A percentile compares a stretch with the other conserved stretches of the same genome.
phyloP scores from a whole-genome alignment of 2,797 vertebrate species.

The Phalloptychus januarius region DNA sequence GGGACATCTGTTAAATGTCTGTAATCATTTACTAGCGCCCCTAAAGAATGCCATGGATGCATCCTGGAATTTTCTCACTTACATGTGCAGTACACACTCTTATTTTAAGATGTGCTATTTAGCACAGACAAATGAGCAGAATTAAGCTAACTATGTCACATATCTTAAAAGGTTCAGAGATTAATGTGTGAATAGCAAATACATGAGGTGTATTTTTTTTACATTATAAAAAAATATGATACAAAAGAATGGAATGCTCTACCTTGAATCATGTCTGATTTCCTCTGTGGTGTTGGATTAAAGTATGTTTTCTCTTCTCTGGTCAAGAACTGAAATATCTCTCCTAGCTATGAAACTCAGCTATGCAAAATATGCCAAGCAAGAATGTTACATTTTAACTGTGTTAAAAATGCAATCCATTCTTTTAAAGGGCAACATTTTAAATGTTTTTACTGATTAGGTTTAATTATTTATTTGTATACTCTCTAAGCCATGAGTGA shows the following conservation, averaged over 20 bases:
- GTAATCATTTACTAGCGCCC: constrained; percentile 59
- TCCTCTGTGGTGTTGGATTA: not conserved
- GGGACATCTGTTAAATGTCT: constrained; percentile 55
- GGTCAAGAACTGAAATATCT: not conserved
- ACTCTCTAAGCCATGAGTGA: not conserved
- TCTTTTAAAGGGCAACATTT: not conserved
- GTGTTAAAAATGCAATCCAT: not conserved
- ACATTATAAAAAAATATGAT: not conserved
- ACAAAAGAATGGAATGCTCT: not conserved
- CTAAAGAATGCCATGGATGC: constrained; percentile 57
- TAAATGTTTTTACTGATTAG: not conserved
- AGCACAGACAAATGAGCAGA: constrained; percentile 41
- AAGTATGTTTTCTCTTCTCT: not conserved
- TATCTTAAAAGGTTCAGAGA: constrained; percentile 43
- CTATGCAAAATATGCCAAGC: not conserved
- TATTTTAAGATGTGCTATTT: constrained; percentile 64
- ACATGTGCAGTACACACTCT: constrained; percentile 57
- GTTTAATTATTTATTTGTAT: not conserved
- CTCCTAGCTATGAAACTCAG: not conserved
- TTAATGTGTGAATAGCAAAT: constrained; percentile 4
- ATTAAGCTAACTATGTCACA: constrained; percentile 52
- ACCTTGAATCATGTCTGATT: not conserved
- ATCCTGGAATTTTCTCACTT: constrained; percentile 71
- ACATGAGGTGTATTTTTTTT: not conserved
- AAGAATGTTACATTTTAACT: not conserved